Conservation (phyloP, 2,113 vertebrate genomes). For the Tylochromis polylepis region DNA sequence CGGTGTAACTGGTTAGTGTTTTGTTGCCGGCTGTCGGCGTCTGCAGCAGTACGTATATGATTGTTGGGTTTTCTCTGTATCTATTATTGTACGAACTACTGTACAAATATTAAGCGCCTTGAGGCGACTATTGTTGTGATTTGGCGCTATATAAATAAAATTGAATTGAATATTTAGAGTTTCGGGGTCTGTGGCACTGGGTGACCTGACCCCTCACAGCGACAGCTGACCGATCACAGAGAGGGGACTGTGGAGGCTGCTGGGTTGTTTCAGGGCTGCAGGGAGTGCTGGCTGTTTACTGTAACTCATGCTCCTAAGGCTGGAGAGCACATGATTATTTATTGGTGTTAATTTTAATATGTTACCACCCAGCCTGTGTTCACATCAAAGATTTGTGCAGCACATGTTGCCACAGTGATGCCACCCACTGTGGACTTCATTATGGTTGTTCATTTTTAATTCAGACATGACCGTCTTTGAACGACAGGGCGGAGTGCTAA, state of each 20-base stretch:
- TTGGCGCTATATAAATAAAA: no score
- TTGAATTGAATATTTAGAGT: background rate
- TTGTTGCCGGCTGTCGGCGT: background rate
- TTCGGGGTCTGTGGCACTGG: background rate
- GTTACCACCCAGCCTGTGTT: background rate
- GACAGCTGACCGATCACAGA: constrained; percentile 26
- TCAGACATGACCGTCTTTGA: background rate
- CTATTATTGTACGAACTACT: no score
- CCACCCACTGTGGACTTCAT: background rate
- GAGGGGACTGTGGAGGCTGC: background rate
- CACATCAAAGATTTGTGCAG: background rate
- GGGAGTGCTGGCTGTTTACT: background rate
- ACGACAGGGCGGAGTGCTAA: background rate
- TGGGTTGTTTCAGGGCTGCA: constrained; percentile 3
- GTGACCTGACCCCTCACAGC: constrained; percentile 7
- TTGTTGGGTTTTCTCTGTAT: no score
- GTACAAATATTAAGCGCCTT: no score
- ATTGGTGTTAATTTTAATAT: background rate
- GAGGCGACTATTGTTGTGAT: no score
- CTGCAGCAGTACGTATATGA: no score
- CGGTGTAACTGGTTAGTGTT: background rate
- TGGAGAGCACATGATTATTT: background rate
- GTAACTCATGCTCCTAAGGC: background rate
- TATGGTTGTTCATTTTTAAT: background rate
- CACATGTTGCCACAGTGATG: background rate